A percentile compares a stretch with the other conserved stretches of the same genome.
Conservation (phyloP, 1,140 invertebrate genomes). For the Apocrypta bakeri region DNA sequence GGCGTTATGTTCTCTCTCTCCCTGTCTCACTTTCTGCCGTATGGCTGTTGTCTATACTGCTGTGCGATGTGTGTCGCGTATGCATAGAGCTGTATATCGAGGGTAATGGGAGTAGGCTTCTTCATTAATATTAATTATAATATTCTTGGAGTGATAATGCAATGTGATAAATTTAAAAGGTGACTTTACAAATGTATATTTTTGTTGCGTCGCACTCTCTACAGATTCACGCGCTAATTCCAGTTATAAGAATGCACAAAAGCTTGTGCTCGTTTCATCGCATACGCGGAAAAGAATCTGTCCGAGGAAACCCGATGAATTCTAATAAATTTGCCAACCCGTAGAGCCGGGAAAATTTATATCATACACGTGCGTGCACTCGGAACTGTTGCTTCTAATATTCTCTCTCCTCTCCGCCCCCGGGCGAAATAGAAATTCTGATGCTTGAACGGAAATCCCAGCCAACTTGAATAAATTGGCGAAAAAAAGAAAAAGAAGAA, state of each 20-base stretch:
- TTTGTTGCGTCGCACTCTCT: too few relatives aligned
- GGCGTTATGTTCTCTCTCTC: slow-evolving; percentile 5
- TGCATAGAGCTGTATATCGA: too few relatives aligned
- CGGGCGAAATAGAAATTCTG: too few relatives aligned
- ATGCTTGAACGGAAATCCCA: background rate
- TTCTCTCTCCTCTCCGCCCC: too few relatives aligned
- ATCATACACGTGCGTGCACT: too few relatives aligned
- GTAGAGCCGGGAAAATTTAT: too few relatives aligned
- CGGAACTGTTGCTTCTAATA: too few relatives aligned
- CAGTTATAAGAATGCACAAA: background rate
- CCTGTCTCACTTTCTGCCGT: background rate
- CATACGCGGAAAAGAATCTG: too few relatives aligned
- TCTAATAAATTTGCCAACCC: background rate
- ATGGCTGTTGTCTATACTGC: background rate
- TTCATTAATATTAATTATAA: background rate
- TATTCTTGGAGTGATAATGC: background rate
- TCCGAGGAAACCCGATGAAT: background rate
- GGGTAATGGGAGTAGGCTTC: background rate
- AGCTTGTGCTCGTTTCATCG: too few relatives aligned
- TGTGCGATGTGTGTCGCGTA: background rate
- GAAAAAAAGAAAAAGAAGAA: background rate
- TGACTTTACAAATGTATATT: too few relatives aligned
- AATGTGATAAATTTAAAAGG: background rate
- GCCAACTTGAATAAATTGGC: background rate
- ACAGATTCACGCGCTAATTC: background rate